phyloP scores from a whole-genome alignment of 2,888 invertebrate genomes.

The Boloria euphrosyne region DNA sequence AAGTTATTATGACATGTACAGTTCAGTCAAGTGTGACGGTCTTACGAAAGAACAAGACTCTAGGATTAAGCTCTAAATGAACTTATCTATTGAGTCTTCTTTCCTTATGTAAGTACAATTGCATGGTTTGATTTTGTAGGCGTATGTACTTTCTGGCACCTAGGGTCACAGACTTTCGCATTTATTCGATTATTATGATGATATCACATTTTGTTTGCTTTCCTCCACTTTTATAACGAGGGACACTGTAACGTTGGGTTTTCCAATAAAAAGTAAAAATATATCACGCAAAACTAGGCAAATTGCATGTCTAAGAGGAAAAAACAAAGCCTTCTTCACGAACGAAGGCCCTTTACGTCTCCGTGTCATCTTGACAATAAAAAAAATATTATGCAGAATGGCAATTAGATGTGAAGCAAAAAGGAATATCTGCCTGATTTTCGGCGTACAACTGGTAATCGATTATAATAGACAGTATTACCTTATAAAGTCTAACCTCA shows the following conservation, averaged over 20 bases:
- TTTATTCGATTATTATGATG: neutral
- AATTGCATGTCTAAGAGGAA: slow-evolving; percentile 19
- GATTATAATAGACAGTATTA: too few species aligned
- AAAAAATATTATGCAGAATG: slow-evolving; percentile 11
- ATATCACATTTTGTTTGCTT: neutral
- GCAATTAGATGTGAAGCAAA: neutral
- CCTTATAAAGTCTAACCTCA: too few species aligned
- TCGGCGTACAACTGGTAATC: too few species aligned
- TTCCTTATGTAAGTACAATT: too few species aligned
- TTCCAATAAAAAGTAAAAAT: slow-evolving; percentile 11
- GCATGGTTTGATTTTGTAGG: too few species aligned
- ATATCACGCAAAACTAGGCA: slow-evolving; percentile 10
- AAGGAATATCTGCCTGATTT: neutral
- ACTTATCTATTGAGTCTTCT: too few species aligned
- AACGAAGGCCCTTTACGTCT: slow-evolving; percentile 16
- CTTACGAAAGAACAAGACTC: too few species aligned
- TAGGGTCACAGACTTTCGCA: too few species aligned
- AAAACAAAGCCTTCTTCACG: slow-evolving; percentile 16
- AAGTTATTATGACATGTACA: too few species aligned
- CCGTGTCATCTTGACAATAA: slow-evolving; percentile 11
- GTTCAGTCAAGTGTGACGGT: too few species aligned
- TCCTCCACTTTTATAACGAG: neutral
- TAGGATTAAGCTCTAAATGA: too few species aligned
- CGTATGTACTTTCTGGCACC: too few species aligned
- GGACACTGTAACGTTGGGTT: neutral